phyloP scores from a whole-genome alignment of 2,888 invertebrate species.

The Drosophila affinis region DNA sequence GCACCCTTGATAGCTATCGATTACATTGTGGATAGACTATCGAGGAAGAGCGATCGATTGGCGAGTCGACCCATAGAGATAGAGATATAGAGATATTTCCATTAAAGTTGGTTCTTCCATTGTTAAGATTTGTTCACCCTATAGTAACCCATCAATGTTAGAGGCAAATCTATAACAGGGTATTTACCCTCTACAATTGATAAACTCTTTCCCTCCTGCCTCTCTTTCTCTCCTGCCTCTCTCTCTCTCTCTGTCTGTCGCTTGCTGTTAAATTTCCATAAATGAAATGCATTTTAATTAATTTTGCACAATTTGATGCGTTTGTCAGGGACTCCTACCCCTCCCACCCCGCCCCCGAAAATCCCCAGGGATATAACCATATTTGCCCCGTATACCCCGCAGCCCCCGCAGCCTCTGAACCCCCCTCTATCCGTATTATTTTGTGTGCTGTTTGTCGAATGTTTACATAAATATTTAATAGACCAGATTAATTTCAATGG shows the following conservation, averaged over 20 bases:
- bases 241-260: neutral
- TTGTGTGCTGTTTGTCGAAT: constrained; percentile 43
- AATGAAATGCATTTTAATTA: constrained; percentile 78
- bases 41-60: no score
- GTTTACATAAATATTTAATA: constrained; percentile 78
- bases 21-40: no score
- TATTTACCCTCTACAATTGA: neutral
- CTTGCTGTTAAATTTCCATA: constrained; percentile 59
- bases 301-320: constrained; percentile 62
- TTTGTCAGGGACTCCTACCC: constrained; percentile 46
- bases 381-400: neutral
- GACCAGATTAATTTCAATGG: constrained; percentile 69
- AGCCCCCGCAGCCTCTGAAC: no score
- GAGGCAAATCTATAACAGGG: neutral
- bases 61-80: no score
- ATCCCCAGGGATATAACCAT: constrained; percentile 8
- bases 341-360: neutral
- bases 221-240: neutral
- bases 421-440: constrained; percentile 4
- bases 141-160: neutral
- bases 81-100: neutral
- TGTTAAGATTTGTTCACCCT: neutral
- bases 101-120: no score
- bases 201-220: neutral
- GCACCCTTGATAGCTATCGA: no score